phyloP scores from a whole-genome alignment of 2,888 invertebrate genomes.

The Mantis religiosa region DNA sequence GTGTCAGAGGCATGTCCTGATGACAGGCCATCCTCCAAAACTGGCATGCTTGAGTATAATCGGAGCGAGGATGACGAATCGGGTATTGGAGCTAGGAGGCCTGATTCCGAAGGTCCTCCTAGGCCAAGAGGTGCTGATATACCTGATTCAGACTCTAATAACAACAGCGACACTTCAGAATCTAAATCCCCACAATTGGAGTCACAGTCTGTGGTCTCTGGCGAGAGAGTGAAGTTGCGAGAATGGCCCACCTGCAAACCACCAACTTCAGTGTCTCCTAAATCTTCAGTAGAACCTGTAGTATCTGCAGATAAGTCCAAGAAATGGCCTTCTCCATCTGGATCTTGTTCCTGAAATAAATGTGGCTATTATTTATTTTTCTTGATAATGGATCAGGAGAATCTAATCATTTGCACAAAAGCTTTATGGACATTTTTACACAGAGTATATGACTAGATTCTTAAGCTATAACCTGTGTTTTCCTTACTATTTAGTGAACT shows the following conservation, averaged over 20 bases:
- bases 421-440: too few species aligned
- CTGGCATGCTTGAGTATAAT: conserved; percentile 78
- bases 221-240: conserved; percentile 83
- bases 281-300: conserved; percentile 59
- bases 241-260: conserved; percentile 62
- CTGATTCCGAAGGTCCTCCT: conserved; percentile 43
- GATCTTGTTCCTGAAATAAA: conserved; percentile 37
- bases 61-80: conserved; percentile 47
- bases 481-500: too few species aligned
- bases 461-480: too few species aligned
- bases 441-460: too few species aligned
- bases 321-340: conserved; percentile 33
- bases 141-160: conserved; percentile 51
- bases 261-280: conserved; percentile 59
- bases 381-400: not conserved
- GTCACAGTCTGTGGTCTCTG: conserved; percentile 90
- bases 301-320: conserved; percentile 56
- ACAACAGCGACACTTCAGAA: conserved; percentile 75
- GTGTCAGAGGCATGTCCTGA: conserved; percentile 91
- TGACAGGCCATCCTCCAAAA: conserved; percentile 89
- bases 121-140: conserved; percentile 47
- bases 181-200: conserved; percentile 82
- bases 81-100: conserved; percentile 46
- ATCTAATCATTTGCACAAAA: too few species aligned
- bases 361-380: not conserved